Conservation (phyloP, 1,140 invertebrate genomes). For the Onthophagus taurus region DNA sequence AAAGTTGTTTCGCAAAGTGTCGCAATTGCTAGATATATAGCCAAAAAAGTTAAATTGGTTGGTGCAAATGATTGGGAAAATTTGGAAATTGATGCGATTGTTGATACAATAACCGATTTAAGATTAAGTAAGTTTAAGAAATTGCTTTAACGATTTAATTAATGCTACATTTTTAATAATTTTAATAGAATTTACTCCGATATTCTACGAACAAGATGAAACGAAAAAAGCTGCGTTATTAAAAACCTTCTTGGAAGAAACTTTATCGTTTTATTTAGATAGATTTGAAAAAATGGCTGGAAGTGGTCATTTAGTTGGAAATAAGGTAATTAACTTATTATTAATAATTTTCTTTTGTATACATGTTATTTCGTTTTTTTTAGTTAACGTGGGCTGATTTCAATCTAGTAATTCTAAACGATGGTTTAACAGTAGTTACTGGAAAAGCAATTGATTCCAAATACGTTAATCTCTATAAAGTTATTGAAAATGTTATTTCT, state of each 20-base stretch:
- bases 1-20: conserved; percentile 54
- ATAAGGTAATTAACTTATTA: conserved; percentile 4
- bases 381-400: conserved; percentile 59
- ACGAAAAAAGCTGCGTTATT: conserved; percentile 15
- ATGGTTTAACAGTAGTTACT: conserved; percentile 49
- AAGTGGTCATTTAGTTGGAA: conserved; percentile 40
- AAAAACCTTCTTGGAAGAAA: conserved; percentile 19
- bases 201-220: conserved; percentile 40
- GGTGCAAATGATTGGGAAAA: conserved; percentile 55
- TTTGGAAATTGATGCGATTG: conserved; percentile 50
- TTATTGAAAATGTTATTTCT: conserved; percentile 44
- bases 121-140: conserved; percentile 12
- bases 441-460: conserved; percentile 46
- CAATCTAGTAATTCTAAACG: conserved; percentile 48
- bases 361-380: conserved; percentile 20
- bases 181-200: conserved; percentile 37
- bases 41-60: conserved; percentile 51
- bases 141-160: neutral
- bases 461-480: conserved; percentile 45
- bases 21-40: conserved; percentile 60
- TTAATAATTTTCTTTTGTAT: neutral
- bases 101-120: conserved; percentile 49
- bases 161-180: neutral
- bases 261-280: conserved; percentile 40
- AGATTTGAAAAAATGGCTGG: conserved; percentile 45